These are phyloP conservation scores for Macrobrachium nipponense DNA, from an alignment of 1,140 invertebrate species.

Conservation along the genomic window DNA sequence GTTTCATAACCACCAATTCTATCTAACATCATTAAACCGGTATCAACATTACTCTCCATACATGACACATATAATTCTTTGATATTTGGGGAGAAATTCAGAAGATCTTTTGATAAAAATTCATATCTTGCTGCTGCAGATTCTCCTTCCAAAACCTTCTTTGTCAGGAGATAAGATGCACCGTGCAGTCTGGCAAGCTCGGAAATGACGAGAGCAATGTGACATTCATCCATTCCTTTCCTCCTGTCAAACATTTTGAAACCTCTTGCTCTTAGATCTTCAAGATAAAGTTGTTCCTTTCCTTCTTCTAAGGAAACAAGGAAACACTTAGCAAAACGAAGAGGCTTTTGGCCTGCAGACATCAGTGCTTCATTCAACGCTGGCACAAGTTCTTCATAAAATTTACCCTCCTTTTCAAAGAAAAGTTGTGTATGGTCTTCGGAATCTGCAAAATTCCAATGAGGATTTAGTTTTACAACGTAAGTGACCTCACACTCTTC, in stretches of 20 bases:
- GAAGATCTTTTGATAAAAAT: slow-evolving; percentile 17
- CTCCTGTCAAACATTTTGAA: slow-evolving; percentile 39
- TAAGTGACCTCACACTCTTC: slow-evolving; percentile 26
- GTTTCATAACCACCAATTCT: too few relatives aligned
- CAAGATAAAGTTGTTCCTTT: slow-evolving; percentile 18
- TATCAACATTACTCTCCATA: too few relatives aligned
- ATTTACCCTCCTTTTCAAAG: slow-evolving; percentile 20
- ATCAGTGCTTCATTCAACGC: slow-evolving; percentile 14
- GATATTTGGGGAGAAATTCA: slow-evolving; percentile 18
- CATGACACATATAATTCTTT: background rate
- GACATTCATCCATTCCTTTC: background rate
- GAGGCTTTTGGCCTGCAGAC: background rate
- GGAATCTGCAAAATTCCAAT: background rate
- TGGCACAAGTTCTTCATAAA: slow-evolving; percentile 21
- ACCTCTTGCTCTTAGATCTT: slow-evolving; percentile 19
- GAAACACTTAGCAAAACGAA: slow-evolving; percentile 27
- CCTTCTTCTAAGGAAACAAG: background rate
- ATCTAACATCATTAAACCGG: too few relatives aligned
- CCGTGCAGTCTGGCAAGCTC: slow-evolving; percentile 49
- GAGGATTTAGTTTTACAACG: slow-evolving; percentile 37
- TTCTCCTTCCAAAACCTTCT: background rate
- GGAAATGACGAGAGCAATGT: slow-evolving; percentile 16
- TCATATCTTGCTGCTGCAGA: background rate
- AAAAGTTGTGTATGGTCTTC: slow-evolving; percentile 5
- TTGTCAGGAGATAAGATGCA: slow-evolving; percentile 25